Base-by-base conservation (phyloP, 2,888 invertebrate species). In the Belgica antarctica region DNA sequence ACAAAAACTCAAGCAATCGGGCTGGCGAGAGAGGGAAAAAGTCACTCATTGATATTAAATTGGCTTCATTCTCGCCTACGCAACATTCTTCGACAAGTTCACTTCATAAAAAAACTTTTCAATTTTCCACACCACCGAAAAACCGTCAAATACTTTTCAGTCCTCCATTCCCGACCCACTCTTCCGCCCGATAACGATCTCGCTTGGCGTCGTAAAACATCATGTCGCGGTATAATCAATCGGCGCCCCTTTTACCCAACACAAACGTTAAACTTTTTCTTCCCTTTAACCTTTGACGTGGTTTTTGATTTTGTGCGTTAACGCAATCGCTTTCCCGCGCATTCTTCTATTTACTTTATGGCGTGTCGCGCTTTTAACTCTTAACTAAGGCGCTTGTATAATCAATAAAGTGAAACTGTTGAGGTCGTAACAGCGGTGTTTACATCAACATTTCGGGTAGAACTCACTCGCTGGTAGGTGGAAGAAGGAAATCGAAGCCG, bases 91-190 rank as follows among this genome's bases (percentile, higher is more conserved):
- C 22, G 17, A n/a, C 22, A 22, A 22, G 52, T 22, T 52, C 22
- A n/a, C 52, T 52, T 22, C 52, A 52, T 52, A n/a, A n/a, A 41
- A 52, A 31, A 52, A 52, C 52, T 52, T 52, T 52, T 52, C 52
- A 52, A 52, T 52, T 52, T n/a, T 52, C 52, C 52, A 52, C 22
- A 22, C 52, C n/a, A 41, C 12, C 2, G 41, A 41, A 15, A n/a
- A 41, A 41, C 15, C 41, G 41, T 41, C 41, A 41, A 52, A 52
- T 22, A 52, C 19, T 52, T 52, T 52, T 52, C 52, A 31, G 12
- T 52, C 22, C 34, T 52, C 52, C 52, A 12, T 52, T 17, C 52
- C 22, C 52, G 52, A n/a, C 22, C 34, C 22, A 17, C 52, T 19
- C 22, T 17, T 22, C 22, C 52, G 52, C 22, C 22, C 52, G 52